Evolutionary conservation across 92 coral and sea anemone genomes (phyloP).

Genomic region (Scolanthus callimorphus): DNA sequence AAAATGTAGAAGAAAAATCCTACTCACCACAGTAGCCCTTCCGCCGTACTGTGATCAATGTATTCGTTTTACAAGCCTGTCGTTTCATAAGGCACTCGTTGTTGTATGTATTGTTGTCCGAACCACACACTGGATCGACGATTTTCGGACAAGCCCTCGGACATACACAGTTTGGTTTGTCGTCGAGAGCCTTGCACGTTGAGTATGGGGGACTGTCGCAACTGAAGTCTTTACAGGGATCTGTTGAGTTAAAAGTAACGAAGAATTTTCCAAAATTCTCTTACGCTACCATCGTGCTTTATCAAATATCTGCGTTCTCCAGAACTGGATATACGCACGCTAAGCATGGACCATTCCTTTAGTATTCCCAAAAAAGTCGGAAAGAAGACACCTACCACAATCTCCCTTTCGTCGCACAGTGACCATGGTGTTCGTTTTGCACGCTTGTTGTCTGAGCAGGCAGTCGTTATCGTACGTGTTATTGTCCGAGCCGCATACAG

Average conservation of each 20-base stretch:
- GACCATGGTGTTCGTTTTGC: constrained; percentile 5
- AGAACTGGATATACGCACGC: no score
- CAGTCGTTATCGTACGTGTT: constrained; percentile 29
- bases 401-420: constrained; percentile 9
- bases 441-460: constrained; percentile 17
- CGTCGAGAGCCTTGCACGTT: constrained; percentile 15
- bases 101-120: constrained; percentile 8
- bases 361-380: no score
- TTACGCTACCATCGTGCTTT: no score
- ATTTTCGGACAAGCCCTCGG: constrained; percentile 16
- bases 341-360: no score
- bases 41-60: constrained; percentile 6
- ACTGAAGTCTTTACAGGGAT: constrained; percentile 18
- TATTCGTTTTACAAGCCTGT: constrained; percentile 14
- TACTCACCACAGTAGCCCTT: constrained; percentile 26
- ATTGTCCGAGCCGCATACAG: constrained; percentile 29
- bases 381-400: constrained; percentile 33
- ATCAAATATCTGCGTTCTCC: no score
- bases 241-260: constrained; percentile 14
- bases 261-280: no score
- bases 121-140: constrained; percentile 14
- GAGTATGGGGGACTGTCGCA: constrained; percentile 20
- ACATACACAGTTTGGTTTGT: constrained; percentile 19
- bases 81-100: constrained; percentile 39
- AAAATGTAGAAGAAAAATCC: no score